Evolutionary conservation across 2,888 invertebrate genomes (phyloP), one percentile per base, ranked within the genome.

Genomic region (Cordilura impudica): DNA sequence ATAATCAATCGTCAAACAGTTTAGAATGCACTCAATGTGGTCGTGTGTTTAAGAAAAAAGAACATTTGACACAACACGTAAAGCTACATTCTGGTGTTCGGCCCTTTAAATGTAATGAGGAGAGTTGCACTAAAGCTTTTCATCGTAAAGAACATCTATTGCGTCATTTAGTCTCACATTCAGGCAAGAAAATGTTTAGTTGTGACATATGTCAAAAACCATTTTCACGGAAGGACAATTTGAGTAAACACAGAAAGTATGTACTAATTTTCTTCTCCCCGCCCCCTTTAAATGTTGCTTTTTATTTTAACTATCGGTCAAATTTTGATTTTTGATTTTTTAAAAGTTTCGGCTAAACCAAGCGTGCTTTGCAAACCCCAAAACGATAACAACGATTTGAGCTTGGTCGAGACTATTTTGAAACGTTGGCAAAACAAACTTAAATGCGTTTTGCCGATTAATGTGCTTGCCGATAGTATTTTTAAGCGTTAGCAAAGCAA

Each of bases 61-160:
- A 94, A 84, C 94, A 94, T 84, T 89, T 94, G 0, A 93, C 93
- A 74, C 94, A 94, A 81, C 94, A 94, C 83, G 90, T 92, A 1
- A 94, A 94, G 84, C 87, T 93, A 1, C 94, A 94, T 83, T 92
- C 93, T 0, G 94, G 94, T 5, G 91, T 93, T 78, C 90, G 94
- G 51, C 94, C 94, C 0, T 94, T 93, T 83, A 92, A 92, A 19
- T 94, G 94, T 81, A 91, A 91, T 0, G 91, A 92, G 43, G 85
- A 85, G 0, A 85, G 85, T 16, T 94, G 94, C 85, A 91, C 92
- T 51, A 94, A 94, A 84, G 91, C 93, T 0, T 94, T 94, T 84
- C 93, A 93, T 84, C 91, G 94, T 2, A 94, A 94, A 82, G 94
- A 94, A 84, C 94, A 94, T 86, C 86, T 94, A 60, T 90, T 93